Conservation (phyloP, 1,140 invertebrate species). For the Chelonus insularis region DNA sequence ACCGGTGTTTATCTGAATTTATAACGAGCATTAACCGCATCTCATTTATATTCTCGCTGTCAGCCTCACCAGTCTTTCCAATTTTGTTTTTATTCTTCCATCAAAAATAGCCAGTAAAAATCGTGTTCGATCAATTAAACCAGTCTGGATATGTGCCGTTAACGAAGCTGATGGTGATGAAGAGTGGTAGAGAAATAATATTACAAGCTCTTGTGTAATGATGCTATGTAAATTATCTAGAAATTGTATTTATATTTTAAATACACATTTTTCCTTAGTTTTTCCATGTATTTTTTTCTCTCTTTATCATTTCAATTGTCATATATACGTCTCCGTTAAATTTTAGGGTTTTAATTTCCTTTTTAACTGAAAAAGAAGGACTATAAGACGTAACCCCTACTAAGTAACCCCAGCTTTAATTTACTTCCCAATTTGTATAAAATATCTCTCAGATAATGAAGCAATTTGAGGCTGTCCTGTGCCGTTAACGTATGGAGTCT, state of each 20-base stretch:
- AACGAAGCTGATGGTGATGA: neutral
- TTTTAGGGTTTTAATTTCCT: constrained; percentile 39
- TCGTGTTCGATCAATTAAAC: constrained; percentile 13
- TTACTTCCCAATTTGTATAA: constrained; percentile 60
- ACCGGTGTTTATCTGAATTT: constrained; percentile 19
- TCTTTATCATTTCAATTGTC: too few relatives aligned
- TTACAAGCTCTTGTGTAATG: neutral
- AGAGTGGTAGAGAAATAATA: neutral
- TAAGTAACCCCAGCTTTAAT: constrained; percentile 41
- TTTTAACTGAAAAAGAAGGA: constrained; percentile 25
- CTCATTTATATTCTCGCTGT: constrained; percentile 18
- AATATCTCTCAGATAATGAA: constrained; percentile 59
- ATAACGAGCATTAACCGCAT: constrained; percentile 17
- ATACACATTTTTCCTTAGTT: too few relatives aligned
- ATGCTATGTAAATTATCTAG: neutral
- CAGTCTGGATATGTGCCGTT: neutral
- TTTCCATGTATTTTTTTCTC: too few relatives aligned
- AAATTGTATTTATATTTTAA: too few relatives aligned
- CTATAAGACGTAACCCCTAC: neutral
- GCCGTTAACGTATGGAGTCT: constrained; percentile 54
- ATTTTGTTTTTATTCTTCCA: constrained; percentile 12
- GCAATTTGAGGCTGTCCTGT: constrained; percentile 59
- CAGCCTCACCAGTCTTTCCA: neutral
- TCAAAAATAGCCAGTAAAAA: constrained; percentile 4
- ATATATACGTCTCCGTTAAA: too few relatives aligned